Conservation (phyloP, 1,140 invertebrate genomes). For the Eumaeus atala region DNA sequence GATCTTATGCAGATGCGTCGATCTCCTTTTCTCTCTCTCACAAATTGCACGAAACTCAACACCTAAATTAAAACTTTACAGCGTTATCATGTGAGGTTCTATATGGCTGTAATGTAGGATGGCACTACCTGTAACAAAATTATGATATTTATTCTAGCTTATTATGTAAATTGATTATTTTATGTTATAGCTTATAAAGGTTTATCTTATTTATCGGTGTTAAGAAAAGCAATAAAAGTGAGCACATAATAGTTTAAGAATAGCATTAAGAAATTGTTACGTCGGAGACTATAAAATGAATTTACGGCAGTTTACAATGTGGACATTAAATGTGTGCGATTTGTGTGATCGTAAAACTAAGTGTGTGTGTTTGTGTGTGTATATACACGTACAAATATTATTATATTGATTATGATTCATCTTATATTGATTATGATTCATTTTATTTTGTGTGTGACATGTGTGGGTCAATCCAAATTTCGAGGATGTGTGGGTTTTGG, state of each 20-base stretch:
- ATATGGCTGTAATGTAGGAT: no score
- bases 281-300: no score
- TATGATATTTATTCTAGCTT: background rate
- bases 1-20: no score
- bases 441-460: background rate
- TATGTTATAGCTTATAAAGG: conserved; percentile 2
- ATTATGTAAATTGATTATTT: conserved; percentile 11
- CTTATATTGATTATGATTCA: background rate
- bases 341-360: conserved; percentile 1
- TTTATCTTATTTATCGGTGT: background rate
- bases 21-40: no score
- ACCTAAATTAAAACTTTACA: no score
- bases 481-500: no score
- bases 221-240: background rate
- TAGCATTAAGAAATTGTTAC: no score
- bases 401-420: background rate
- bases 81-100: no score
- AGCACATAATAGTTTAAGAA: conserved; percentile 1
- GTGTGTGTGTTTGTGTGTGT: background rate
- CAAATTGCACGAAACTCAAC: no score
- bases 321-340: background rate
- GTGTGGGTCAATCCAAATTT: background rate
- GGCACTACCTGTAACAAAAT: no score
- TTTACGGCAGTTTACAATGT: background rate
- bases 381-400: background rate